Evolutionary conservation across 2,888 invertebrate genomes (phyloP).

Genomic region (Eubasilissa splendida): DNA sequence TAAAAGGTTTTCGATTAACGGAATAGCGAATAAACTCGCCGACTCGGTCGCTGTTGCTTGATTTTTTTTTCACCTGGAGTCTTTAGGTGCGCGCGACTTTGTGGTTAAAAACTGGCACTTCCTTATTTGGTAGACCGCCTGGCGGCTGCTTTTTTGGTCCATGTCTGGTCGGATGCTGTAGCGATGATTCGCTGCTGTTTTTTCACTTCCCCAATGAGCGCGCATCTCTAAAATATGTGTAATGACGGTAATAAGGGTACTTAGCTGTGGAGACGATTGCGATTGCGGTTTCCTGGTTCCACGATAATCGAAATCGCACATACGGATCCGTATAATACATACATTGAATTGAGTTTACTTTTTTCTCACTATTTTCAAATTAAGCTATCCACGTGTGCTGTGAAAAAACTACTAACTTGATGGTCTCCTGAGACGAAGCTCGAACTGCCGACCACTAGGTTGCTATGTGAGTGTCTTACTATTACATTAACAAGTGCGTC

Average conservation of each 20-base stretch:
- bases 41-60: not conserved
- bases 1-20: no score
- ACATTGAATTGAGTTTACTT: no score
- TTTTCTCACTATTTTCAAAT: no score
- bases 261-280: not conserved
- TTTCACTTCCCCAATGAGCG: constrained; percentile 20
- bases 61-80: not conserved
- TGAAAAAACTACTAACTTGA: no score
- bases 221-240: constrained; percentile 24
- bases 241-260: constrained; percentile 24
- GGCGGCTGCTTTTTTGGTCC: constrained; percentile 51
- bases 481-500: no score
- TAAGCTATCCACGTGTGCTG: no score
- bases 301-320: no score
- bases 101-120: constrained; percentile 47
- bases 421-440: no score
- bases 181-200: constrained; percentile 15
- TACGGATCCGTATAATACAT: no score
- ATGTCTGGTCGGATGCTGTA: constrained; percentile 51
- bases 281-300: constrained; percentile 7
- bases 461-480: no score
- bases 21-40: no score
- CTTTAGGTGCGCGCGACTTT: constrained; percentile 11
- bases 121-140: constrained; percentile 55
- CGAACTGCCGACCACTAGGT: no score